Evolutionary conservation across 1,140 invertebrate genomes (phyloP), one percentile per base, ranked within the genome.

Genomic region (Drosophila quadrilineata): DNA sequence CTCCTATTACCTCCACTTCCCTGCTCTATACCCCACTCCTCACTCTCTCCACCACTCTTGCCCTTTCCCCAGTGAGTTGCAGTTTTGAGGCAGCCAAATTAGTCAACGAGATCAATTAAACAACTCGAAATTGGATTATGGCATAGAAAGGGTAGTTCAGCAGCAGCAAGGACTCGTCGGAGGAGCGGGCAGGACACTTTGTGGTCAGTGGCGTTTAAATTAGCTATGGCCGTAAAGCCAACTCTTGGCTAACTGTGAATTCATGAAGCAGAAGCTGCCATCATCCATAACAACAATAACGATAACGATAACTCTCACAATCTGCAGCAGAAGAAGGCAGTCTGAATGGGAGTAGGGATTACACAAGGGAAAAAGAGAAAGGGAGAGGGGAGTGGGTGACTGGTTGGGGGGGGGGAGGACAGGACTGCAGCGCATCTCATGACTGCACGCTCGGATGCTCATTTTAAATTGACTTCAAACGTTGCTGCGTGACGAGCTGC

Each of bases 391-490:
- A 29, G 41, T 4, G 33, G n/a, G 19, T 33, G 62, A 57, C n/a
- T n/a, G n/a, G 22, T 12, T 45, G 29, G 33, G 17, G 28, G 54
- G 29, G 54, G 9, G 16, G 10, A 3, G 29, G 24, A 6, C 29
- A 19, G 5, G 8, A 17, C 33, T 50, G 54, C 62, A 58, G 8
- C 64, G 73, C 79, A 84, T 77, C 79, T 85, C 79, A 85, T 85
- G 79, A 72, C 79, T 86, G 79, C 79, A 85, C 80, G 79, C 79
- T 85, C 80, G 71, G 64, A 60, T 85, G 79, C 79, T 86, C 80
- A 85, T 85, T 85, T 86, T 86, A 85, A 85, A 85, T 85, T 85
- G 79, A 85, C 79, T 85, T 85, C 80, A 85, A 85, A 85, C 75
- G 79, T 77, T 86, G 74, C 75, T 85, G 75, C 79, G 79, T 85